Conservation (phyloP, 2,113 vertebrate genomes). For the Calidris pugnax region DNA sequence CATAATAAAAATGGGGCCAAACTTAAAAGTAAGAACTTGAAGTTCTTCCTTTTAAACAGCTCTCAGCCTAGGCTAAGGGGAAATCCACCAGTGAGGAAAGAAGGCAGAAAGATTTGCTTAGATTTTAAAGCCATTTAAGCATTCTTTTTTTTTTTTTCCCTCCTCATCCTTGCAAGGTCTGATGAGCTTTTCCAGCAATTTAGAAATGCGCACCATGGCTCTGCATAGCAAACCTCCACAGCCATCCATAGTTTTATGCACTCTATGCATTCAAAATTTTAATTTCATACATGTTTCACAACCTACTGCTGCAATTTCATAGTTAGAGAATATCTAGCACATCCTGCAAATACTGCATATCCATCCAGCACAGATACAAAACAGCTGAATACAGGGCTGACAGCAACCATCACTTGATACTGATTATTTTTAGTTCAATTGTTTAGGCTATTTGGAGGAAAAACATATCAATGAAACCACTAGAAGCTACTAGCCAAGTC, state of each 20-base stretch:
- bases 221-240: conserved; percentile 25
- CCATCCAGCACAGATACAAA: not conserved
- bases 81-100: conserved; percentile 3
- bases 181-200: conserved; percentile 56
- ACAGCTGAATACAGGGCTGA: not conserved
- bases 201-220: conserved; percentile 35
- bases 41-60: conserved; percentile 2
- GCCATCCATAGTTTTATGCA: conserved; percentile 1
- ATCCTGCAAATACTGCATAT: not conserved
- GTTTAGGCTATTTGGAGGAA: not conserved
- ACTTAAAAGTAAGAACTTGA: conserved; percentile 34
- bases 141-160: not conserved
- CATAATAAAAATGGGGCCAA: not conserved
- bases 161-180: not conserved
- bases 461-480: not conserved
- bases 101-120: conserved; percentile 37
- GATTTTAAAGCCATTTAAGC: conserved; percentile 38
- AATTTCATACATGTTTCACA: conserved; percentile 59
- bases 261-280: conserved; percentile 49
- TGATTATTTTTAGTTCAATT: conserved; percentile 26
- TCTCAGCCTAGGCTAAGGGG: not conserved
- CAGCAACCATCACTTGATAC: not conserved
- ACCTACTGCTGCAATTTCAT: conserved; percentile 17
- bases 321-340: not conserved
- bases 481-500: not conserved